Conservation (phyloP, 35 echinoderm and acorn worm genomes). For the Diadema setosum region DNA sequence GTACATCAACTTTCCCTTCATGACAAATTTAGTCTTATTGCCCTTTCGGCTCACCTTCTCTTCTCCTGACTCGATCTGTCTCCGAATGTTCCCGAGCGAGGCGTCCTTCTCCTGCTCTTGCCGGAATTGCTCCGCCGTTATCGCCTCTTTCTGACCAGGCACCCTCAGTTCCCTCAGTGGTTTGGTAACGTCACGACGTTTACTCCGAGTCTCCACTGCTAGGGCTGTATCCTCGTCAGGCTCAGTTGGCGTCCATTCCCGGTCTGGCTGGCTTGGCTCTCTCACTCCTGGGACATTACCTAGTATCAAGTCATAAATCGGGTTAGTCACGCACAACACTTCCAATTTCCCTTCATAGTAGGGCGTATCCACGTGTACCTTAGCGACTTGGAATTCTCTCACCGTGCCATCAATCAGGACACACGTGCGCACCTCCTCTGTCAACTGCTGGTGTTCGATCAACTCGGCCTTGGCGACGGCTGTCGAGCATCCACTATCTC, state of each 20-base stretch:
- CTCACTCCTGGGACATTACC: slow-evolving; percentile 10
- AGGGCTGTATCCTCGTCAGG: background rate
- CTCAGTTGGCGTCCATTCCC: background rate
- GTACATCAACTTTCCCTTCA: background rate
- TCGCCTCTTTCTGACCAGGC: background rate
- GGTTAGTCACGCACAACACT: slow-evolving; percentile 49
- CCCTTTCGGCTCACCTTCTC: background rate
- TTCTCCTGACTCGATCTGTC: background rate
- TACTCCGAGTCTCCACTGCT: background rate
- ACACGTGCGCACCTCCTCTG: slow-evolving; percentile 13
- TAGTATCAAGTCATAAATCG: slow-evolving; percentile 44
- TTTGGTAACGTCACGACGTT: background rate
- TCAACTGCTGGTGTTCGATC: slow-evolving; percentile 12
- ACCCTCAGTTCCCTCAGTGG: background rate
- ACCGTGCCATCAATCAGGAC: slow-evolving; percentile 62
- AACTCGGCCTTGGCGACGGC: slow-evolving; percentile 23
- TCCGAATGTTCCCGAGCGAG: background rate
- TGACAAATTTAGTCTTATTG: background rate
- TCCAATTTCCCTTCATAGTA: slow-evolving; percentile 43
- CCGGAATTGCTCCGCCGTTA: background rate
- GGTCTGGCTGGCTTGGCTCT: background rate
- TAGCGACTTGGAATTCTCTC: slow-evolving; percentile 5
- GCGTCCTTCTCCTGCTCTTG: slow-evolving; percentile 4
- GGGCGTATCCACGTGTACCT: slow-evolving; percentile 40
- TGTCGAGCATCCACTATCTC: slow-evolving; percentile 51